phyloP scores from a whole-genome alignment of 2,113 vertebrate genomes.

The Microcebus murinus region DNA sequence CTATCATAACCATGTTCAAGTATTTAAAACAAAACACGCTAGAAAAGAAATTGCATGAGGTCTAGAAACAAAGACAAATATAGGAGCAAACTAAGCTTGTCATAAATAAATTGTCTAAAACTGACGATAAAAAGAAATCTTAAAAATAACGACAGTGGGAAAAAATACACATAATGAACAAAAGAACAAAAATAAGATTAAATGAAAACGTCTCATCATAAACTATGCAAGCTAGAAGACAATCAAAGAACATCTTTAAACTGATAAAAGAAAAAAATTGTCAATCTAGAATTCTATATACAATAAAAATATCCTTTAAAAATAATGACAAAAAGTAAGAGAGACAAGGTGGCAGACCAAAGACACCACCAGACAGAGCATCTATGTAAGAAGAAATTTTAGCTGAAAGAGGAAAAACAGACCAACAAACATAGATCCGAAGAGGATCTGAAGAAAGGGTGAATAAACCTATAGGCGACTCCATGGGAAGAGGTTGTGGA shows the following conservation, averaged over 20 bases:
- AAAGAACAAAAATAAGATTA: neutral
- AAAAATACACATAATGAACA: neutral
- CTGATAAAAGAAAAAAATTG: neutral
- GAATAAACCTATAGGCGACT: too few species aligned
- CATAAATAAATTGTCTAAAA: neutral
- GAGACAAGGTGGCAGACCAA: too few species aligned
- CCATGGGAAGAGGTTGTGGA: too few species aligned
- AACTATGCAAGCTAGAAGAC: neutral
- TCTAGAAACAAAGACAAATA: neutral
- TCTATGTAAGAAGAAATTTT: too few species aligned
- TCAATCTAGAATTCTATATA: neutral
- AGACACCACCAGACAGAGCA: too few species aligned
- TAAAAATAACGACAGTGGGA: neutral
- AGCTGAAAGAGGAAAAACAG: too few species aligned
- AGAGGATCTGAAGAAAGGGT: too few species aligned
- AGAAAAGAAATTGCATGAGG: neutral
- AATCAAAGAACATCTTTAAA: neutral
- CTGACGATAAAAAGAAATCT: neutral
- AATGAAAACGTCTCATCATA: neutral
- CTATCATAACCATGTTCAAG: neutral
- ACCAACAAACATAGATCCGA: too few species aligned
- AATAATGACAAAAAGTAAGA: neutral
- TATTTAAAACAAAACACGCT: conserved; percentile 29
- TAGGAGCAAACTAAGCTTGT: neutral
- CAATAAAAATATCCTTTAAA: neutral